Percentiles rank a stretch among this genome's conserved stretches.
phyloP scores from a whole-genome alignment of 2,797 vertebrate species.

The Amniataba percoides region DNA sequence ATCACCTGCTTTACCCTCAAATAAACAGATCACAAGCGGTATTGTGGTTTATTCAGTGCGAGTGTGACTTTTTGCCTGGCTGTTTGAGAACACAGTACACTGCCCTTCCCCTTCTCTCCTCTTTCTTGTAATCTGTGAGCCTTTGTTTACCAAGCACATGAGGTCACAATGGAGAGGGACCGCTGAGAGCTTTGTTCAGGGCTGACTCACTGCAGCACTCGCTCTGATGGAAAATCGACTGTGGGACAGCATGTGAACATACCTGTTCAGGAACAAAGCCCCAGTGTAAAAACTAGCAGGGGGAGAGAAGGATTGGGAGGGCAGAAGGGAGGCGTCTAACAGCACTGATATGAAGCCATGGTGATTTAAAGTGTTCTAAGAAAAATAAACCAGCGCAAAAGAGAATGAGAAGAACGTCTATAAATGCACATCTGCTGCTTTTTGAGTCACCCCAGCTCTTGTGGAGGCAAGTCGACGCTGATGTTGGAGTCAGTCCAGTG shows the following conservation, averaged over 20 bases:
- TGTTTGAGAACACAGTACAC: slow-evolving; percentile 18
- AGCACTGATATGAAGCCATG: background rate
- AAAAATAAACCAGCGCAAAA: background rate
- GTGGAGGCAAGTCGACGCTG: background rate
- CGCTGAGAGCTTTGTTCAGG: slow-evolving; percentile 28
- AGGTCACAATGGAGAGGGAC: slow-evolving; percentile 37
- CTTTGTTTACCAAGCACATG: slow-evolving; percentile 57
- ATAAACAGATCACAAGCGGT: background rate
- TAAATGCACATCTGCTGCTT: slow-evolving; percentile 6
- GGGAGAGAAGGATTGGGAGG: background rate
- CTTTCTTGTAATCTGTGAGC: slow-evolving; percentile 30
- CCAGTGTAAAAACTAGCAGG: background rate
- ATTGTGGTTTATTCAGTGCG: background rate
- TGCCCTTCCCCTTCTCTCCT: slow-evolving; percentile 4
- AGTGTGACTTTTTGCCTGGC: background rate
- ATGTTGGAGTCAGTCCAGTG: slow-evolving; percentile 7
- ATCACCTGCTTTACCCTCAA: background rate
- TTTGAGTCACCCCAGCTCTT: slow-evolving; percentile 5
- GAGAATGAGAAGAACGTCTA: background rate
- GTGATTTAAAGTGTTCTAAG: background rate
- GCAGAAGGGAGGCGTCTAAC: background rate
- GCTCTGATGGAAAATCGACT: slow-evolving; percentile 18
- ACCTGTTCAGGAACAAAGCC: slow-evolving; percentile 45
- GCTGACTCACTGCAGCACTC: slow-evolving; percentile 14
- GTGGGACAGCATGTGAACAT: slow-evolving; percentile 21